phyloP scores from a whole-genome alignment of 2,888 invertebrate species.

The Vesta saturnalis region DNA sequence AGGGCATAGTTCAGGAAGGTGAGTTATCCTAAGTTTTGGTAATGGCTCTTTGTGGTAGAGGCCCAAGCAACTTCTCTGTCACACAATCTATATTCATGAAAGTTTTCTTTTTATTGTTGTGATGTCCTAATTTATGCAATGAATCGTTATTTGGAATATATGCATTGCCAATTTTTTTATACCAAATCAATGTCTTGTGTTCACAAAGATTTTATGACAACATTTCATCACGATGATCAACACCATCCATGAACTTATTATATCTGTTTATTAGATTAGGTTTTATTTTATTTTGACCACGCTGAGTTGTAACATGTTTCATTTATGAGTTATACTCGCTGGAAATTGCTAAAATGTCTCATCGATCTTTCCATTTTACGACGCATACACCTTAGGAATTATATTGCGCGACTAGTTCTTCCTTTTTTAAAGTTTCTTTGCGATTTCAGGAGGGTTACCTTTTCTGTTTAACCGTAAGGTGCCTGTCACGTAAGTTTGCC shows the following conservation, averaged over 20 bases:
- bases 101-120: neutral
- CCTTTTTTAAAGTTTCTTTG: conserved; percentile 29
- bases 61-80: neutral
- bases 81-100: conserved; percentile 12
- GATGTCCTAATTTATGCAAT: conserved; percentile 6
- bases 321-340: conserved; percentile 7
- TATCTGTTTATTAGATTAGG: conserved; percentile 8
- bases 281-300: conserved; percentile 8
- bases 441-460: conserved; percentile 34
- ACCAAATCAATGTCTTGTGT: conserved; percentile 19
- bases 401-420: conserved; percentile 18
- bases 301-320: neutral
- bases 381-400: conserved; percentile 4
- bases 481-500: neutral
- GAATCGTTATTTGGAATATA: conserved; percentile 15
- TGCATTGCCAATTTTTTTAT: conserved; percentile 16
- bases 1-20: conserved; percentile 18
- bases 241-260: conserved; percentile 19
- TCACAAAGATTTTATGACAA: conserved; percentile 10
- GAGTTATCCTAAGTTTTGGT: conserved; percentile 15
- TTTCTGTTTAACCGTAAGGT: conserved; percentile 29
- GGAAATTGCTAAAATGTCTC: conserved; percentile 10
- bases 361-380: conserved; percentile 39
- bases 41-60: conserved; percentile 13
- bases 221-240: conserved; percentile 19